Conservation (phyloP, 1,140 invertebrate species). For the Drosophila teissieri region DNA sequence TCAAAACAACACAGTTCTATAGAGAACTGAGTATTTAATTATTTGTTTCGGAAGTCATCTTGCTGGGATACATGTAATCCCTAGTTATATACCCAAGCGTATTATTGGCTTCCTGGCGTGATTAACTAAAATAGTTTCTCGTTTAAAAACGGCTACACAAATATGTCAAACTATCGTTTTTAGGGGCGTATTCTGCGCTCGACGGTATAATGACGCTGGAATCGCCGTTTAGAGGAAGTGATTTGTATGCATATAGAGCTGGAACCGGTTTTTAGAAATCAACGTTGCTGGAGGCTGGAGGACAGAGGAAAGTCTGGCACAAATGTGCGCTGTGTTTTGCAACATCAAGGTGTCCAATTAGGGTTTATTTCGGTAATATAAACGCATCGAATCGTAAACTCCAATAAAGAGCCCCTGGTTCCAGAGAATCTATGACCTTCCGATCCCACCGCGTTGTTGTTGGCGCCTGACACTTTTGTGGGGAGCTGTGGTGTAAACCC, state of each 20-base stretch:
- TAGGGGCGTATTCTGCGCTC: not conserved
- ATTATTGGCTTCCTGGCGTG: too few relatives aligned
- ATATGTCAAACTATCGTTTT: constrained; percentile 1
- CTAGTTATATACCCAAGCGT: too few relatives aligned
- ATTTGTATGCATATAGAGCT: not conserved
- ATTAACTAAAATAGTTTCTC: not conserved
- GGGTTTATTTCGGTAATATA: constrained; percentile 3
- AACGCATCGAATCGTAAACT: not conserved
- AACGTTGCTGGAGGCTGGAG: not conserved
- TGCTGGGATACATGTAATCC: too few relatives aligned
- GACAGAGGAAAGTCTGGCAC: not conserved
- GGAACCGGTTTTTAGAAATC: constrained; percentile 4
- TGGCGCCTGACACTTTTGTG: constrained; percentile 2
- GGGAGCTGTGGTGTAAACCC: not conserved
- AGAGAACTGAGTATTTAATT: too few relatives aligned
- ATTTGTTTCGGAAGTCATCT: too few relatives aligned
- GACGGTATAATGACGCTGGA: not conserved
- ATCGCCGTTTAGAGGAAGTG: not conserved
- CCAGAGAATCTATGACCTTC: not conserved
- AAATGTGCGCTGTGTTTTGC: not conserved
- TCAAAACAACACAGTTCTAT: too few relatives aligned
- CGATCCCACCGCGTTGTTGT: not conserved
- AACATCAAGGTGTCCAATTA: constrained; percentile 3
- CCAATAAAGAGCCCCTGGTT: not conserved
- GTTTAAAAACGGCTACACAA: not conserved